Base-by-base conservation (phyloP, 1,140 invertebrate genomes). In the Plectrocnemia conspersa region DNA sequence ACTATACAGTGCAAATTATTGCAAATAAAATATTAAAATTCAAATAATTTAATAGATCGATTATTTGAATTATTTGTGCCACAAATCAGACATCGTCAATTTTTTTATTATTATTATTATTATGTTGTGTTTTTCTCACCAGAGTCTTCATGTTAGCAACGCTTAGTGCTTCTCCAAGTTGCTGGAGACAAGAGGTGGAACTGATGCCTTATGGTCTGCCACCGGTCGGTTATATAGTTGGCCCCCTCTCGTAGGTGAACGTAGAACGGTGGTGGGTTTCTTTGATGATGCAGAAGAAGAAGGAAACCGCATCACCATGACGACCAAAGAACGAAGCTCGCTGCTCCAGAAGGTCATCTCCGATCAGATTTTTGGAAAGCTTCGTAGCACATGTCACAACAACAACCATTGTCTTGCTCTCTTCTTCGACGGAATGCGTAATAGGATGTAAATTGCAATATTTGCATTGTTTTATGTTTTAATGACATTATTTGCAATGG, bases 181-280 rank as follows among this genome's bases (percentile, higher is more conserved):
- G 47, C 24, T 55, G 57, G 57, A 59, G 57, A 59, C 52, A 52
- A 59, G 57, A 29, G 45, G 47, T 46, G 47, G 57, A 54, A 59
- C 57, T 59, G 57, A 59, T 59, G 29, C 25, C 41, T 59, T 54
- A 32, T 19, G 50, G 38, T n/a, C 11, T 15, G 19, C 35, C 27
- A 11, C 52, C 3, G 42, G 29, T 24, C 19, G 21, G 27, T 59
- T 52, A 52, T 59, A 59, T 59, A 59, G 27, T 25, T 23, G 23
- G 46, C 52, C 57, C 57, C 57, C 57, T 33, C 41, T 36, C 3
- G 32, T 48, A n/a, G 44, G 29, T 19, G 45, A 32, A n/a, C 1
- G 1, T 16, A 3, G 29, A 3, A 27, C 19, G 16, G 15, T 7
- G 27, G 45, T 48, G 45, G 45, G 25, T 10, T 16, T 7, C 45